Percentiles rank a stretch among this genome's conserved stretches.
Evolutionary conservation across 1,140 invertebrate species (phyloP).

Genomic region (Thrips palmi): DNA sequence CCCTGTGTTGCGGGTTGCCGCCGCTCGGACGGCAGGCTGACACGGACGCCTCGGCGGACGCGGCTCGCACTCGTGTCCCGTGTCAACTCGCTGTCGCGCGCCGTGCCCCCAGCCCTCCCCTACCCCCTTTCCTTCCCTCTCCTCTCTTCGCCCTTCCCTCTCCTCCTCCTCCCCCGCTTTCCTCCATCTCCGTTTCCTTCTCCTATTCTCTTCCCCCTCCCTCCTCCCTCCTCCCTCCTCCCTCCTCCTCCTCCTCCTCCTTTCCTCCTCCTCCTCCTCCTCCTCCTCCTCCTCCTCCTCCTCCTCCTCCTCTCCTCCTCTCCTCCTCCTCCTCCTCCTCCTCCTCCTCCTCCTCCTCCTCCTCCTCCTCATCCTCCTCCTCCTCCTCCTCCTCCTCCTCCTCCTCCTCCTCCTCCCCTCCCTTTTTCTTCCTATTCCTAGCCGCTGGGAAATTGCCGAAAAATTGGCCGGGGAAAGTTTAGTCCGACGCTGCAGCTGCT

Average conservation of each 20-base stretch:
- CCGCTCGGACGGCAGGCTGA: background rate
- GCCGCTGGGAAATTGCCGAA: too few species aligned
- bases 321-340: too few species aligned
- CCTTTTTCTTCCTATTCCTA: too few species aligned
- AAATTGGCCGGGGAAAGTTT: too few species aligned
- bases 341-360: too few species aligned
- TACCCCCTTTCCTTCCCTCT: background rate
- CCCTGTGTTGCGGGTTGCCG: background rate
- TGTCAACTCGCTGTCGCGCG: background rate
- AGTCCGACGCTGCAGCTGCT: too few species aligned
- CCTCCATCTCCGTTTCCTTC: background rate
- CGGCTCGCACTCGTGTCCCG: background rate
- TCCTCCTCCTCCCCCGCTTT: too few species aligned
- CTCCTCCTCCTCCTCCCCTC: too few species aligned
- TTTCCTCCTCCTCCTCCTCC: background rate
- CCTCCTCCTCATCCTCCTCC: too few species aligned
- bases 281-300: background rate
- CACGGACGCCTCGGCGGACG: background rate
- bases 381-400: too few species aligned
- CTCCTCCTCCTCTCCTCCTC: background rate
- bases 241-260: background rate
- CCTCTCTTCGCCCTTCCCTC: too few species aligned
- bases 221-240: background rate
- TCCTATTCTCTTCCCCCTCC: background rate
- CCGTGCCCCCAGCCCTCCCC: background rate